A percentile compares a stretch with the other conserved stretches of the same genome.
These are phyloP conservation scores for Brenthis hecate DNA, from an alignment of 2,888 invertebrate genomes.

Conservation along the genomic window DNA sequence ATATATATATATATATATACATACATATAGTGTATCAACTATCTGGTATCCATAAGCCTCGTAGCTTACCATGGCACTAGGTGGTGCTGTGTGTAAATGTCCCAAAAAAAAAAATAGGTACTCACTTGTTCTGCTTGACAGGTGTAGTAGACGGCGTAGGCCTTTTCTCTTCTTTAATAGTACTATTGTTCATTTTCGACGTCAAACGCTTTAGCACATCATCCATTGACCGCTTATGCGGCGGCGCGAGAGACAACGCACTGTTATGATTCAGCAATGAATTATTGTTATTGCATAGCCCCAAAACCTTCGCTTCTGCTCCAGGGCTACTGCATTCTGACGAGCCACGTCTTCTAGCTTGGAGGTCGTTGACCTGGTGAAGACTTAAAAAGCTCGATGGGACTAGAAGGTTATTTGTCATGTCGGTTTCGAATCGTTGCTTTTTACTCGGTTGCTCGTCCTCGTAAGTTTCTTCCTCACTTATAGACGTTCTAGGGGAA, in stretches of 20 bases:
- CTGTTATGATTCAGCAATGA: slow-evolving; percentile 85
- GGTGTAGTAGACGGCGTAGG: slow-evolving; percentile 87
- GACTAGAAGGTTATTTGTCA: slow-evolving; percentile 83
- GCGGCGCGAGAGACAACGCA: slow-evolving; percentile 73
- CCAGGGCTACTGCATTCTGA: slow-evolving; percentile 89
- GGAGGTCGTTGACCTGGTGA: slow-evolving; percentile 81
- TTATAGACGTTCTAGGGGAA: slow-evolving; percentile 74
- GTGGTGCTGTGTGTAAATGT: too few species aligned
- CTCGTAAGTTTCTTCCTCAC: slow-evolving; percentile 84
- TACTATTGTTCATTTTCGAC: slow-evolving; percentile 91
- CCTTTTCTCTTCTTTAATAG: slow-evolving; percentile 87
- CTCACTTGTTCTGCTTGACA: slow-evolving; percentile 81
- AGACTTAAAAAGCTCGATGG: slow-evolving; percentile 79
- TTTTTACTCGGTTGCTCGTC: slow-evolving; percentile 84
- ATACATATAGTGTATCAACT: too few species aligned
- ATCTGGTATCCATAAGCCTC: too few species aligned
- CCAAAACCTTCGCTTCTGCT: slow-evolving; percentile 85
- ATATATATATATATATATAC: too few species aligned
- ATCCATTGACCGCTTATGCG: slow-evolving; percentile 93
- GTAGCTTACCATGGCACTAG: too few species aligned
- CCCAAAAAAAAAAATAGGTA: slow-evolving; percentile 30
- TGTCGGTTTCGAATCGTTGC: slow-evolving; percentile 84
- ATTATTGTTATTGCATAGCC: slow-evolving; percentile 85
- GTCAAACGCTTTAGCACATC: slow-evolving; percentile 93
- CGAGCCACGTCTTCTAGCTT: slow-evolving; percentile 78